These are phyloP conservation scores for Micrasema longulum DNA, from an alignment of 1,140 invertebrate species.

Conservation along the genomic window DNA sequence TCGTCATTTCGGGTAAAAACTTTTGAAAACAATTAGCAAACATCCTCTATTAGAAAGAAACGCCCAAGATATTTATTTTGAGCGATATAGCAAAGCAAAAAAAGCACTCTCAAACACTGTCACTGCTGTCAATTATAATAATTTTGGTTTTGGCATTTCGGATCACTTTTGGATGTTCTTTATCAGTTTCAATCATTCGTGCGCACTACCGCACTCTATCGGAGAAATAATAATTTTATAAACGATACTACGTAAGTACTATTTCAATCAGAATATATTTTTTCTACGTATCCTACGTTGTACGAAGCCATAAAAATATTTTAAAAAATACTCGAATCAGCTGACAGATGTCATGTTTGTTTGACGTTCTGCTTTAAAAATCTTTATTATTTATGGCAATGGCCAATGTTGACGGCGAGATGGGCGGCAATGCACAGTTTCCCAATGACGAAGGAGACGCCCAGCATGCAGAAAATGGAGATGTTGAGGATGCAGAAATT, in stretches of 20 bases:
- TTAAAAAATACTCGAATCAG: slow-evolving; percentile 12
- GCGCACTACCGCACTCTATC: slow-evolving; percentile 4
- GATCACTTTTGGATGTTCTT: slow-evolving; percentile 17
- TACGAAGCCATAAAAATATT: not conserved
- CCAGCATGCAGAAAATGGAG: slow-evolving; percentile 27
- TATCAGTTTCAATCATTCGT: slow-evolving; percentile 20
- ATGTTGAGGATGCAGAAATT: slow-evolving; percentile 19
- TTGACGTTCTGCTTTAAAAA: slow-evolving; percentile 10
- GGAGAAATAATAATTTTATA: not conserved
- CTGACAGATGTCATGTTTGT: slow-evolving; percentile 41
- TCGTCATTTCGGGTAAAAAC: slow-evolving; percentile 26
- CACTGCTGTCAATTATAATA: slow-evolving; percentile 43
- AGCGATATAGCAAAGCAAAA: slow-evolving; percentile 11
- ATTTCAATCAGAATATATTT: not conserved
- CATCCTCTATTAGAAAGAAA: slow-evolving; percentile 15
- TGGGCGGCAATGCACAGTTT: slow-evolving; percentile 34
- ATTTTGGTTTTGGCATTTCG: slow-evolving; percentile 44
- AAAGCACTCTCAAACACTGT: slow-evolving; percentile 9
- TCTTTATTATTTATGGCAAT: slow-evolving; percentile 3
- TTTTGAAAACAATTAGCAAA: slow-evolving; percentile 13
- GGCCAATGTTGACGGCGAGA: slow-evolving; percentile 33
- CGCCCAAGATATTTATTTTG: not conserved
- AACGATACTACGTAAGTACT: not conserved
- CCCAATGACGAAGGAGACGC: slow-evolving; percentile 31
- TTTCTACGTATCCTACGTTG: not conserved